Conservation (phyloP, 2,113 vertebrate genomes). For the Pipra filicauda region DNA sequence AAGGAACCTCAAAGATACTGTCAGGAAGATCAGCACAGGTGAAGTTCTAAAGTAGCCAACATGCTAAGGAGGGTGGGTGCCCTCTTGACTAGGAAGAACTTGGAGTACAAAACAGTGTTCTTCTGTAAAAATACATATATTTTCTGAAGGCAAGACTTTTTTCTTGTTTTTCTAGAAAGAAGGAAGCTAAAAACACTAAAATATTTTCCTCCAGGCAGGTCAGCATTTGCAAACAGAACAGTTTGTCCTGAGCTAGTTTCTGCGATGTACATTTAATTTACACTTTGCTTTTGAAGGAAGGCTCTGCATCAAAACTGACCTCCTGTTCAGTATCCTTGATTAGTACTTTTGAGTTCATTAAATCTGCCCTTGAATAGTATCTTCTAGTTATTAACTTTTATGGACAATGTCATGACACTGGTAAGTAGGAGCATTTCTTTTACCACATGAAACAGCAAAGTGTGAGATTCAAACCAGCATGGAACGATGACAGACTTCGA, state of each 20-base stretch:
- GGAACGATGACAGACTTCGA: not conserved
- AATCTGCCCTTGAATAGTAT: not conserved
- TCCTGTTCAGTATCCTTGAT: not conserved
- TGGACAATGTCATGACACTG: not conserved
- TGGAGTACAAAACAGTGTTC: not conserved
- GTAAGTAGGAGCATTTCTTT: not conserved
- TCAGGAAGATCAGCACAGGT: not conserved
- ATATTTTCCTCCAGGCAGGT: not conserved
- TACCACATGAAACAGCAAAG: not conserved
- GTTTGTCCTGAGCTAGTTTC: not conserved
- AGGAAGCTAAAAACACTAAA: not conserved
- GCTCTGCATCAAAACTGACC: not conserved
- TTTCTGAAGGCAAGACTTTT: not conserved
- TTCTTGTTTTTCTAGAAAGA: not conserved
- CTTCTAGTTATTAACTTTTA: not conserved
- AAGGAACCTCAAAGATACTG: not conserved
- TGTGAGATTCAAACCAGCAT: not conserved
- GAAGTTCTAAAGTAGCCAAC: not conserved
- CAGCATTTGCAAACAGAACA: conserved; percentile 12
- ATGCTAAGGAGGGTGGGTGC: not conserved
- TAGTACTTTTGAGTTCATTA: not conserved
- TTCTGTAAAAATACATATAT: rapidly evolving
- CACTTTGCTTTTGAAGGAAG: not conserved
- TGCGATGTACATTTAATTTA: not conserved
- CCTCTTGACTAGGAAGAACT: not conserved